These are phyloP conservation scores for Rhea pennata DNA, from an alignment of 2,113 vertebrate genomes.

Conservation along the genomic window DNA sequence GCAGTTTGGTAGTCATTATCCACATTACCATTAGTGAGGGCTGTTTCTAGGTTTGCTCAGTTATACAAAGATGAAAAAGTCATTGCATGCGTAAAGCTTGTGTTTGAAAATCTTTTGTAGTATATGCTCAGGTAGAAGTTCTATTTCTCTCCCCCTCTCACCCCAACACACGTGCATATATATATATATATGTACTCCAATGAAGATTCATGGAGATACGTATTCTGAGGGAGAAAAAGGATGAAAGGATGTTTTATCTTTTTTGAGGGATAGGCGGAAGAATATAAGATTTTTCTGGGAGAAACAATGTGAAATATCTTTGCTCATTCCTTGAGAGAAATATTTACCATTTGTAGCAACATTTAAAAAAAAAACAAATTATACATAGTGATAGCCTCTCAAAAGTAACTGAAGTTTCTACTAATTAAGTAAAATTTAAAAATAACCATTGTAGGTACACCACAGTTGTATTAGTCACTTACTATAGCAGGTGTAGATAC, in stretches of 20 bases:
- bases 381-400: neutral
- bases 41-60: neutral
- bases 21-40: neutral
- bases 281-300: neutral
- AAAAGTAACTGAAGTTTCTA: neutral
- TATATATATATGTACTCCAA: neutral
- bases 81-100: rapidly evolving
- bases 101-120: neutral
- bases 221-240: neutral
- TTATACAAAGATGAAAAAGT: neutral
- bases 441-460: neutral
- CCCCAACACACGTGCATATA: neutral
- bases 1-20: neutral
- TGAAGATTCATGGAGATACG: neutral
- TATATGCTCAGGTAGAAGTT: neutral
- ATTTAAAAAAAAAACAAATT: neutral
- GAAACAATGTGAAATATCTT: neutral
- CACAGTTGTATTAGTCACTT: neutral
- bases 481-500: neutral
- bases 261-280: neutral
- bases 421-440: neutral
- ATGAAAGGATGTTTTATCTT: neutral
- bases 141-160: neutral
- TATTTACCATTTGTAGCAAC: neutral
- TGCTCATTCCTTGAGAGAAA: neutral